These are phyloP conservation scores for Acipenser oxyrinchus DNA, from an alignment of 2,797 vertebrate genomes.

Conservation along the genomic window DNA sequence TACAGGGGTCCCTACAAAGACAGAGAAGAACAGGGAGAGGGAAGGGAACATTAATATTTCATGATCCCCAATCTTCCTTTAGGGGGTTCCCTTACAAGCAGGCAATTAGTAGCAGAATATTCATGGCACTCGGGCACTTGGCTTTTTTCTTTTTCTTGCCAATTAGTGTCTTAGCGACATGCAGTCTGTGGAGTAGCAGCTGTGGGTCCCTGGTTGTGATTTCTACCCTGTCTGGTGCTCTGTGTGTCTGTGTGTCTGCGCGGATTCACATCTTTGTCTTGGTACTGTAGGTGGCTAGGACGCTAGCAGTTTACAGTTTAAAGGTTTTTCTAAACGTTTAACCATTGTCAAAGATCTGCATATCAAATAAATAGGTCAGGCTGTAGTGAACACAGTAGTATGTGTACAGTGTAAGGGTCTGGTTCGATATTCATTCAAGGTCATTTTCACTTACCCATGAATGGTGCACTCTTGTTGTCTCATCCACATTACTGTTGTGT, in stretches of 20 bases:
- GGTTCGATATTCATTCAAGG: too few species aligned
- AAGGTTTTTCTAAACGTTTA: too few species aligned
- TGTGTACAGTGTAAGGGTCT: too few species aligned
- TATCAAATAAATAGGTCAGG: too few species aligned
- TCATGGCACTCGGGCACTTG: slow-evolving; percentile 31
- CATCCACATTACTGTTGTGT: too few species aligned
- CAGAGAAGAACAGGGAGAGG: slow-evolving; percentile 25
- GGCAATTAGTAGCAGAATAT: slow-evolving; percentile 43
- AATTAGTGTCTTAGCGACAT: slow-evolving; percentile 41
- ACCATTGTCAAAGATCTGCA: too few species aligned
- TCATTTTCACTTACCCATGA: too few species aligned
- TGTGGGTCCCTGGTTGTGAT: slow-evolving; percentile 26
- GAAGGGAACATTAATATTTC: slow-evolving; percentile 67
- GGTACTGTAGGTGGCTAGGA: too few species aligned
- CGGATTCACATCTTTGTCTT: too few species aligned
- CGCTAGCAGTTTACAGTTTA: too few species aligned
- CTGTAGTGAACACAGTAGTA: too few species aligned
- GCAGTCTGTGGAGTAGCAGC: slow-evolving; percentile 42
- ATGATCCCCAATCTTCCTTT: slow-evolving; percentile 54
- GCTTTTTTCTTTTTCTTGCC: neutral
- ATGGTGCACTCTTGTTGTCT: too few species aligned
- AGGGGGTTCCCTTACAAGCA: slow-evolving; percentile 52
- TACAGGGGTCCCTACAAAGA: slow-evolving; percentile 1
- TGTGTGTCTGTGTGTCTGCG: neutral
- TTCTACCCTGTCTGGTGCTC: slow-evolving; percentile 21